Conservation (phyloP, 2,113 vertebrate genomes). For the Apteryx mantelli region DNA sequence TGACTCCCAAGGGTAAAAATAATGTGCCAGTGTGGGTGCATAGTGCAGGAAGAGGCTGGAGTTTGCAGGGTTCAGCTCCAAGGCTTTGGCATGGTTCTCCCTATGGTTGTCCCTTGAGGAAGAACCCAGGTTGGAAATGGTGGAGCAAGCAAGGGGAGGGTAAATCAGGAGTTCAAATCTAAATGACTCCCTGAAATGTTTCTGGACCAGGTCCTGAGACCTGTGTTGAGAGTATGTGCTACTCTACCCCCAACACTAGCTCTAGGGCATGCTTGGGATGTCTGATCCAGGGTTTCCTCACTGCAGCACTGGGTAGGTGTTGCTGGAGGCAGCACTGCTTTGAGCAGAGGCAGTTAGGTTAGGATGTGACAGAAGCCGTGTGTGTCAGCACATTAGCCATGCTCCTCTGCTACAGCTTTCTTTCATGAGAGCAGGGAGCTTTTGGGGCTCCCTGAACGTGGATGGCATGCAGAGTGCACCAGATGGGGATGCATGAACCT, state of each 20-base stretch:
- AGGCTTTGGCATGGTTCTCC: fast-evolving
- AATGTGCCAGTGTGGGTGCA: background rate
- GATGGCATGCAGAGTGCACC: background rate
- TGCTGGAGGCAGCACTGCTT: background rate
- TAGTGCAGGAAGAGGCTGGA: background rate
- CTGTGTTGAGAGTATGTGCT: background rate
- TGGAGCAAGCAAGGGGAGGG: background rate
- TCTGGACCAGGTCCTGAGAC: background rate
- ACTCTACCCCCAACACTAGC: background rate
- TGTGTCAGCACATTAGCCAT: background rate
- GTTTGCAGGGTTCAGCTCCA: background rate
- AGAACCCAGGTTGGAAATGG: background rate
- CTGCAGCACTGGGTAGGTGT: fast-evolving
- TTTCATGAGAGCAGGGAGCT: background rate
- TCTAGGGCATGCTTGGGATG: background rate
- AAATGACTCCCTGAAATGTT: background rate
- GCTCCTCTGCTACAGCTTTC: background rate
- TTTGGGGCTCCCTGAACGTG: background rate
- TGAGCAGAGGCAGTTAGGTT: background rate
- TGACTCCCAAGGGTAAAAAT: background rate
- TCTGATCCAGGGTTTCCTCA: background rate
- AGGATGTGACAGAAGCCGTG: background rate
- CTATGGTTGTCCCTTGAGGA: fast-evolving
- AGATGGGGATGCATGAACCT: background rate
- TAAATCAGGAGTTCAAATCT: background rate